Evolutionary conservation across 2,113 vertebrate genomes (phyloP).

Genomic region (Podilymbus podiceps): DNA sequence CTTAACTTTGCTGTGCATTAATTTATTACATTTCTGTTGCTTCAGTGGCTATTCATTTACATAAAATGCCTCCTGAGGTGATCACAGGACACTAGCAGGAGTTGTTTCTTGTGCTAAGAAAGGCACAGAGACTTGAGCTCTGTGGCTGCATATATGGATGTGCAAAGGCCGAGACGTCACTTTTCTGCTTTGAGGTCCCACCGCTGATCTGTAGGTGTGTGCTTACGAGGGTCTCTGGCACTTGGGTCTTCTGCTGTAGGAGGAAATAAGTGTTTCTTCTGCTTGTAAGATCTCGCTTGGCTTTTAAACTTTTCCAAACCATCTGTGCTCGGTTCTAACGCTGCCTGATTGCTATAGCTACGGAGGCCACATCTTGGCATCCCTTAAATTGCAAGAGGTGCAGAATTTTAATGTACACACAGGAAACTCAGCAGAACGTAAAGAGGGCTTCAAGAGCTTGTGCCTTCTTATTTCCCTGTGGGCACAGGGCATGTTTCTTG

Average conservation of each 20-base stretch:
- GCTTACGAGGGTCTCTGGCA: neutral
- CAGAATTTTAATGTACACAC: neutral
- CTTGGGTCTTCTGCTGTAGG: neutral
- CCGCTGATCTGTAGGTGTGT: neutral
- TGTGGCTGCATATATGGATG: neutral
- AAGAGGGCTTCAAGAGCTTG: neutral
- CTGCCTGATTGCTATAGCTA: neutral
- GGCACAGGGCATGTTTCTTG: neutral
- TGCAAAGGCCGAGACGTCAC: neutral
- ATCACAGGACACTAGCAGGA: neutral
- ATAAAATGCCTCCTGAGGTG: neutral
- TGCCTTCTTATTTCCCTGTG: neutral
- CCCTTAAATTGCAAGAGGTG: neutral
- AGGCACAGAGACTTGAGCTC: neutral
- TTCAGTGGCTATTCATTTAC: neutral
- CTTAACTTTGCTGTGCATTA: neutral
- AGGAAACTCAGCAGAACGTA: neutral
- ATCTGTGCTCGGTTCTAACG: neutral
- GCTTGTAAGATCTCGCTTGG: neutral
- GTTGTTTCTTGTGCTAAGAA: neutral
- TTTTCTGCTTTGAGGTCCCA: neutral
- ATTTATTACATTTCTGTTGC: neutral
- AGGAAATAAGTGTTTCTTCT: neutral
- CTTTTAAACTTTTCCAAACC: neutral
- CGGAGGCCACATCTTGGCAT: neutral